A percentile compares a stretch with the other conserved stretches of the same genome.
Conservation (phyloP, 2,888 invertebrate genomes). For the Petrolisthes manimaculis region DNA sequence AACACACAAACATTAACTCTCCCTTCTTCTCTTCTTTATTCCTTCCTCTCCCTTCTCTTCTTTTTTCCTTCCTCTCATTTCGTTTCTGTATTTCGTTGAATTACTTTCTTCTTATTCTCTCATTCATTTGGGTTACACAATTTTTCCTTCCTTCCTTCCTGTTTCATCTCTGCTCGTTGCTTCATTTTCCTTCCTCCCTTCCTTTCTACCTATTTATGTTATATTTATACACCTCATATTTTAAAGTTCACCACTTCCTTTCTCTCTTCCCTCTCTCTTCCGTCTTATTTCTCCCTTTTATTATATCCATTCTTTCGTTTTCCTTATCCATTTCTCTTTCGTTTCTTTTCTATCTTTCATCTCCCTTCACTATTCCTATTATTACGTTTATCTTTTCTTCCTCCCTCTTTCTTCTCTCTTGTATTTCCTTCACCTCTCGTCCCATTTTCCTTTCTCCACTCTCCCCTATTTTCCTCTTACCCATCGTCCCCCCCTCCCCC, state of each 20-base stretch:
- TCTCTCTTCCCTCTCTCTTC: not conserved
- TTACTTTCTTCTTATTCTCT: too few relatives aligned
- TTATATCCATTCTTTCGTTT: not conserved
- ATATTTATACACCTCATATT: not conserved
- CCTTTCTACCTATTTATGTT: too few relatives aligned
- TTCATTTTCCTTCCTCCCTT: too few relatives aligned
- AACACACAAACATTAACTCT: not conserved
- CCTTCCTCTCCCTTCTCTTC: too few relatives aligned
- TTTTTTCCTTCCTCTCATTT: too few relatives aligned
- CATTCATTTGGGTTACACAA: too few relatives aligned
- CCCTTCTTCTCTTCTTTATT: too few relatives aligned
- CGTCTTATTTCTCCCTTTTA: not conserved
- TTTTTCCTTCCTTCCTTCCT: too few relatives aligned
- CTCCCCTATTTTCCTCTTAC: not conserved
- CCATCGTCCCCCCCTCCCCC: not conserved
- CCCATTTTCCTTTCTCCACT: too few relatives aligned
- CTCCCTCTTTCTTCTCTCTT: conserved; percentile 4
- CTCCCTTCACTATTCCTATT: not conserved
- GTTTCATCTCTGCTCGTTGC: too few relatives aligned
- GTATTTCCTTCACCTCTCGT: too few relatives aligned
- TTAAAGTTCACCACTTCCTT: not conserved
- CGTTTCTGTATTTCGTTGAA: too few relatives aligned
- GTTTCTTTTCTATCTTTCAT: not conserved
- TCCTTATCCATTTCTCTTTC: not conserved
- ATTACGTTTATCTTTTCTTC: not conserved